Evolutionary conservation across 2,797 vertebrate genomes (phyloP).

Genomic region (Parauchenoglanis punctatus): DNA sequence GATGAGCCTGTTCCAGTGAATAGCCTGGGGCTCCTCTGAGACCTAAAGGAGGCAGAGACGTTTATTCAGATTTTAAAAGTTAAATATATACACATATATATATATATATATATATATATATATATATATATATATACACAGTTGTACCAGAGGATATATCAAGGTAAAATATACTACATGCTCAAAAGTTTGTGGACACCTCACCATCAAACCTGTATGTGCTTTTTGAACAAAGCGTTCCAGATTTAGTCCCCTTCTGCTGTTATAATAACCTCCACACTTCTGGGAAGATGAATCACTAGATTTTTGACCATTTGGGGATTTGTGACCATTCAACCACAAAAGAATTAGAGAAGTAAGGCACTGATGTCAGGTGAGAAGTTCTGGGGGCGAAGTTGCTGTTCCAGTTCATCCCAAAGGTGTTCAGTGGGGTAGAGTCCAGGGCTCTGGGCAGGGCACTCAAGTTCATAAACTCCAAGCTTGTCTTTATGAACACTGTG

Average conservation of each 20-base stretch:
- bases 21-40: conserved; percentile 95
- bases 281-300: background rate
- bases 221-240: background rate
- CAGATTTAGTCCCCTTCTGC: background rate
- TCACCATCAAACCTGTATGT: background rate
- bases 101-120: no score
- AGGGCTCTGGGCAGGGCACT: background rate
- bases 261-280: background rate
- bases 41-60: conserved; percentile 70
- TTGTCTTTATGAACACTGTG: background rate
- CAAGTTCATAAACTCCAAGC: background rate
- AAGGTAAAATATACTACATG: background rate
- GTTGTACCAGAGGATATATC: background rate
- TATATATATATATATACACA: no score
- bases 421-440: background rate
- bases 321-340: background rate
- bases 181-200: background rate
- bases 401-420: background rate
- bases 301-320: background rate
- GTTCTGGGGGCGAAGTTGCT: background rate
- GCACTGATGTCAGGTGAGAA: background rate
- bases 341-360: background rate
- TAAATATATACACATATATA: background rate
- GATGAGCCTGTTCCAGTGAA: conserved; percentile 96
- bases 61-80: background rate